Evolutionary conservation across 1,140 invertebrate genomes (phyloP).

Genomic region (Propsilocerus akamusi): DNA sequence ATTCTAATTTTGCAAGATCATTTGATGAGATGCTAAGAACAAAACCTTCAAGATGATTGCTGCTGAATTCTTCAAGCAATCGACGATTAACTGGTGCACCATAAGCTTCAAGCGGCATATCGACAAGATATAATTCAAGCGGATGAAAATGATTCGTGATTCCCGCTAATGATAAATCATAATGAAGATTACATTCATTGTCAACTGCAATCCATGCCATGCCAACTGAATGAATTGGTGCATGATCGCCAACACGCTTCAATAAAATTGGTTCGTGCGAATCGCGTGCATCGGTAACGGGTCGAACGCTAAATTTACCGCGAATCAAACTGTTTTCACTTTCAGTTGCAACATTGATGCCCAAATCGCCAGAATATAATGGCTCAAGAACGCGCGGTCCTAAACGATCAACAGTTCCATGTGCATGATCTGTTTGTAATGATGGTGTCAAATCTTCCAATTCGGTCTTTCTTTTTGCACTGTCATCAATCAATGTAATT

Average conservation of each 20-base stretch:
- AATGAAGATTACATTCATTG: slow-evolving; percentile 62
- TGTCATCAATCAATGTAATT: slow-evolving; percentile 49
- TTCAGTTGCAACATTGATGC: slow-evolving; percentile 46
- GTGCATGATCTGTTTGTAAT: slow-evolving; percentile 38
- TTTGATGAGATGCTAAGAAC: slow-evolving; percentile 32
- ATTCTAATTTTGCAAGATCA: slow-evolving; percentile 24
- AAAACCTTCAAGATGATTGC: slow-evolving; percentile 38
- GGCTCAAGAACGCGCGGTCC: slow-evolving; percentile 53
- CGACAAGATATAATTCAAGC: slow-evolving; percentile 37
- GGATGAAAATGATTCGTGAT: slow-evolving; percentile 18
- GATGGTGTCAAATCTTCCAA: slow-evolving; percentile 45
- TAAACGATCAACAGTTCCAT: slow-evolving; percentile 42
- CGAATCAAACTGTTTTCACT: slow-evolving; percentile 32
- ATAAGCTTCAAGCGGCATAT: slow-evolving; percentile 39
- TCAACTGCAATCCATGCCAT: slow-evolving; percentile 68
- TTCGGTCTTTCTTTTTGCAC: slow-evolving; percentile 41
- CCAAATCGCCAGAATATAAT: slow-evolving; percentile 57
- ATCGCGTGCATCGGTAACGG: slow-evolving; percentile 55
- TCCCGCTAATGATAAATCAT: slow-evolving; percentile 41
- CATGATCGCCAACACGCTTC: slow-evolving; percentile 30
- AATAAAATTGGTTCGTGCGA: slow-evolving; percentile 43
- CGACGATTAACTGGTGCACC: slow-evolving; percentile 40
- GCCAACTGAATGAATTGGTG: slow-evolving; percentile 36
- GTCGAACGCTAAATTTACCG: slow-evolving; percentile 42
- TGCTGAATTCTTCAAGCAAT: slow-evolving; percentile 38